phyloP scores from a whole-genome alignment of 2,797 vertebrate species.

The Sphenodon punctatus region DNA sequence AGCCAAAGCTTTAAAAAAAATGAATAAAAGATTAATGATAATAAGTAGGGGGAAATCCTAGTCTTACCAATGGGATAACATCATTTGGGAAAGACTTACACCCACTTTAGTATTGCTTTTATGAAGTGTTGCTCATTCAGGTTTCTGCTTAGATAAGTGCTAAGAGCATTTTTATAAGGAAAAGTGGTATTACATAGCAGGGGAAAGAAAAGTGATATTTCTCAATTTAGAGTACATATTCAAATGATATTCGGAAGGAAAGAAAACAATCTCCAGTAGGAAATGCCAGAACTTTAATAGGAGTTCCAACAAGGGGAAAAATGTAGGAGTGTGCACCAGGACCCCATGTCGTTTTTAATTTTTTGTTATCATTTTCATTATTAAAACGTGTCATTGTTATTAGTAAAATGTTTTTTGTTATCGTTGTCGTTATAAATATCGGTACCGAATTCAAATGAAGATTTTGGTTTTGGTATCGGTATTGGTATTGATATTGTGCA shows the following conservation, averaged over 20 bases:
- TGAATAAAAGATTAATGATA: neutral
- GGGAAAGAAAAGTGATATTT: neutral
- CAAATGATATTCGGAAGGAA: neutral
- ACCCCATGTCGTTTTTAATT: too few relatives aligned
- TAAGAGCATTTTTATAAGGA: neutral
- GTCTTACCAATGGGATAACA: neutral
- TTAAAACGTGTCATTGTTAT: too few relatives aligned
- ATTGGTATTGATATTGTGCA: too few relatives aligned
- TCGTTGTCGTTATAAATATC: too few relatives aligned
- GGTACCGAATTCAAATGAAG: too few relatives aligned
- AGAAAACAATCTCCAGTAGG: neutral
- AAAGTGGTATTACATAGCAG: neutral
- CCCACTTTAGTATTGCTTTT: neutral
- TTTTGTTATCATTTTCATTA: too few relatives aligned
- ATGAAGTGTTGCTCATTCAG: accelerated
- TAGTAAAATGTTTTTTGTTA: too few relatives aligned
- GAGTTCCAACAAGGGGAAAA: neutral
- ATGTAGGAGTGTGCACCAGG: too few relatives aligned
- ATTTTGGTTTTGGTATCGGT: too few relatives aligned
- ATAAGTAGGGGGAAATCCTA: accelerated
- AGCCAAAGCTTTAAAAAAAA: neutral
- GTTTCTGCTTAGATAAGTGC: neutral
- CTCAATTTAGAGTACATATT: neutral
- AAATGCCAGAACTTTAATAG: neutral
- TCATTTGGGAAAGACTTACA: neutral